Evolutionary conservation across 2,797 vertebrate species (phyloP).

Genomic region (Phalanger gymnotis): DNA sequence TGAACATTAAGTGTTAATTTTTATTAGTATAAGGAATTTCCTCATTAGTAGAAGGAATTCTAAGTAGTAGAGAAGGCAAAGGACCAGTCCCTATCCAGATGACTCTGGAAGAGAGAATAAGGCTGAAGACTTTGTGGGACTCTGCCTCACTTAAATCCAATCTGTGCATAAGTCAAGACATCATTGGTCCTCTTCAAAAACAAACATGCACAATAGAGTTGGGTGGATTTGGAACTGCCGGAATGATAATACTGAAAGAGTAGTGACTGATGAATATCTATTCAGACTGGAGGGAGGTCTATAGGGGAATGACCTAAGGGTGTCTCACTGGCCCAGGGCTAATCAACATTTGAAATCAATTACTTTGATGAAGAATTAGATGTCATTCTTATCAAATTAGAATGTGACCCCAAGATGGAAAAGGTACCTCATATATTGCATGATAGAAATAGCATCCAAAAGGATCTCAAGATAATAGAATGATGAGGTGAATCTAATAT

Average conservation of each 20-base stretch:
- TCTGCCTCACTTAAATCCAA: background rate
- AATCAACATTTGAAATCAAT: background rate
- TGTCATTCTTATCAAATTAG: background rate
- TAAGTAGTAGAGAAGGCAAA: too few relatives aligned
- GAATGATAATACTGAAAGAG: background rate
- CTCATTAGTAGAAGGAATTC: too few relatives aligned
- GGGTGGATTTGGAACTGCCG: background rate
- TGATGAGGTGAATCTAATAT: background rate
- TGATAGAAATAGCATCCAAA: background rate
- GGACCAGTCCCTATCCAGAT: background rate
- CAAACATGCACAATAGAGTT: background rate
- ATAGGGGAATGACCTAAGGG: background rate
- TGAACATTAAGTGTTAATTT: background rate
- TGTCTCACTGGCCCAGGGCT: background rate
- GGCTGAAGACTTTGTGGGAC: background rate
- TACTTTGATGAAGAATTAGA: background rate
- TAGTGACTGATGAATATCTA: background rate
- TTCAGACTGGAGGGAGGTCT: background rate
- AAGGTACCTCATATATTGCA: background rate
- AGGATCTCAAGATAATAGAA: background rate
- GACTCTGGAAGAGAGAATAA: background rate
- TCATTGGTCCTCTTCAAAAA: background rate
- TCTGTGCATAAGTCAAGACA: background rate
- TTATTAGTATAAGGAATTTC: background rate
- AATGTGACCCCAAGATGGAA: background rate